Evolutionary conservation across 53 echinoderm and acorn worm species (phyloP).

Genomic region (Henricia sp.): DNA sequence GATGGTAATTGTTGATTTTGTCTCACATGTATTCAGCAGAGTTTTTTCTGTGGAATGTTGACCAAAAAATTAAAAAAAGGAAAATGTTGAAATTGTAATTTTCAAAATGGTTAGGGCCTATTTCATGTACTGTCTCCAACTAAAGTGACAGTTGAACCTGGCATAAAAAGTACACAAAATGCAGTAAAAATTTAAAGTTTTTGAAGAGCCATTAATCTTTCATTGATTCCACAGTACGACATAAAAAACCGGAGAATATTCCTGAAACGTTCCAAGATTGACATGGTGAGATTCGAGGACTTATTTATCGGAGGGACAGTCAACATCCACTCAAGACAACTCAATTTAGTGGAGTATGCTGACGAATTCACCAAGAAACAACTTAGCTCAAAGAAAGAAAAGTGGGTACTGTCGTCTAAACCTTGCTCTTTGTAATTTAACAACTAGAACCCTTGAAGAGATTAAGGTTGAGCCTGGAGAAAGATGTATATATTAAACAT

Average conservation of each 20-base stretch:
- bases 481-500: too few relatives aligned
- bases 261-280: conserved; percentile 84
- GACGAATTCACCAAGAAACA: conserved; percentile 89
- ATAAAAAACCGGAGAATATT: conserved; percentile 95
- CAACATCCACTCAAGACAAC: conserved; percentile 86
- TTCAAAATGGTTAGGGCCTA: not conserved
- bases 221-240: conserved; percentile 68
- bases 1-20: too few relatives aligned
- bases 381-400: conserved; percentile 77
- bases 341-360: conserved; percentile 85
- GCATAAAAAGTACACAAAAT: not conserved
- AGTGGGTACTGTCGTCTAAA: conserved; percentile 69
- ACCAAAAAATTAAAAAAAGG: too few relatives aligned
- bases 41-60: too few relatives aligned
- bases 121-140: too few relatives aligned
- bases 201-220: too few relatives aligned
- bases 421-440: too few relatives aligned
- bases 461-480: too few relatives aligned
- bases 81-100: not conserved
- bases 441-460: too few relatives aligned
- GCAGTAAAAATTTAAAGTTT: not conserved
- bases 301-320: conserved; percentile 79
- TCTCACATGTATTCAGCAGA: too few relatives aligned
- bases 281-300: conserved; percentile 74
- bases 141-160: too few relatives aligned